These are phyloP conservation scores for Eulemur rubriventer DNA, from an alignment of 2,797 vertebrate species.

Conservation along the genomic window DNA sequence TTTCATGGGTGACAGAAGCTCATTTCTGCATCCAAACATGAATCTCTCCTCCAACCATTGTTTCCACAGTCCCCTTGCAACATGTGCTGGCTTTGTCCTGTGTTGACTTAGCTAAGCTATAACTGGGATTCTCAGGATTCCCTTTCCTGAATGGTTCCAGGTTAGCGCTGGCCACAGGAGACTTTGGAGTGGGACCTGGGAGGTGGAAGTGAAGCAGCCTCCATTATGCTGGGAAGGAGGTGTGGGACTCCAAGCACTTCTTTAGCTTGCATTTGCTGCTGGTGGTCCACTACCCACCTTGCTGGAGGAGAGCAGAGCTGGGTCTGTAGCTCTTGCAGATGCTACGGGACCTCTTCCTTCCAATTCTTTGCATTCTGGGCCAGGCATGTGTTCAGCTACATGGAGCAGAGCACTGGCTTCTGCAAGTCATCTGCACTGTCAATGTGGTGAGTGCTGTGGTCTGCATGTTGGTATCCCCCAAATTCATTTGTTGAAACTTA, in stretches of 20 bases:
- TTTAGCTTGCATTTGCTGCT: neutral
- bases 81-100: neutral
- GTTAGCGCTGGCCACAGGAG: neutral
- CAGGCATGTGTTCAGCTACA: no score
- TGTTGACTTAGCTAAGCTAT: neutral
- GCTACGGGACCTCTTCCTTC: neutral
- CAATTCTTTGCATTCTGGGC: neutral
- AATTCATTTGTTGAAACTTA: neutral
- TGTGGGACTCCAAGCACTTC: neutral
- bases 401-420: neutral
- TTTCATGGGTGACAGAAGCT: neutral
- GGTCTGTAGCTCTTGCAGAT: neutral
- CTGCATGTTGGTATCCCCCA: neutral
- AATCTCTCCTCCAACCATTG: neutral
- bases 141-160: neutral
- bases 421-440: neutral
- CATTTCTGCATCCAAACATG: neutral
- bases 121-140: constrained; percentile 6
- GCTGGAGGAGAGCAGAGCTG: neutral
- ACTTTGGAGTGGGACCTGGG: neutral
- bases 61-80: neutral
- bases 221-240: neutral
- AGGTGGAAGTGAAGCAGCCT: neutral
- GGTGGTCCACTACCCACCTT: neutral
- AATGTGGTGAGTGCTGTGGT: neutral